Percentiles rank a stretch among this genome's conserved stretches.
These are phyloP conservation scores for Menidia beryllina DNA, from an alignment of 2,113 vertebrate species.

Conservation along the genomic window DNA sequence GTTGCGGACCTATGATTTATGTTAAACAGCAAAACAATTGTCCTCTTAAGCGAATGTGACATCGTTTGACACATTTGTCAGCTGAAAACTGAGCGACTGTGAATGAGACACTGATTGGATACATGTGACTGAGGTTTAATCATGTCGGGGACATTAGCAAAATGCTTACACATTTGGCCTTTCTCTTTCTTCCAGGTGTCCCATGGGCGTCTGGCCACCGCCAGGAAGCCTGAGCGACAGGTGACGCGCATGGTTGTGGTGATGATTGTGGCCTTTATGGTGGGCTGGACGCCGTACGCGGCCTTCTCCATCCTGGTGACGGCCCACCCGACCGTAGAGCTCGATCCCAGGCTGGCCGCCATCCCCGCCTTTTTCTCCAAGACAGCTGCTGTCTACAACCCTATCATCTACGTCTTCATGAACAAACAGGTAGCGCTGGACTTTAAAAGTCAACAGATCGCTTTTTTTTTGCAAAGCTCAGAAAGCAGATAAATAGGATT, in stretches of 20 bases:
- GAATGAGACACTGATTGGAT: neutral
- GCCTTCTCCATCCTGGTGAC: conserved; percentile 87
- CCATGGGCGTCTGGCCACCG: conserved; percentile 81
- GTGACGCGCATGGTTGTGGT: conserved; percentile 91
- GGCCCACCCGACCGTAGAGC: conserved; percentile 81
- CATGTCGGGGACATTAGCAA: neutral
- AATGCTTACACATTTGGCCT: neutral
- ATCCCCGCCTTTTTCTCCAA: conserved; percentile 92
- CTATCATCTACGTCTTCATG: conserved; percentile 93
- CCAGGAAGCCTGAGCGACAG: conserved; percentile 87
- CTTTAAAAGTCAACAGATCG: too few relatives aligned
- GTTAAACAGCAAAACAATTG: neutral
- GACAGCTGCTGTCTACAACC: conserved; percentile 90
- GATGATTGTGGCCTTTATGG: conserved; percentile 90
- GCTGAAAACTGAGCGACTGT: neutral
- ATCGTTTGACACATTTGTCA: neutral
- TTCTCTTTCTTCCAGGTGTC: conserved; percentile 81
- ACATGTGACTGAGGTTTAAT: neutral
- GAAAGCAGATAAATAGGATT: neutral
- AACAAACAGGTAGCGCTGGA: conserved; percentile 87
- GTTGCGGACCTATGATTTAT: neutral
- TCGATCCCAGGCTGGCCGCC: conserved; percentile 87
- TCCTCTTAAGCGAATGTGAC: neutral
- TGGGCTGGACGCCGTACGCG: conserved; percentile 90
- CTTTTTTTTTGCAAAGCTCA: too few relatives aligned